Evolutionary conservation across 2,888 invertebrate genomes (phyloP).

Genomic region (Nephrocerus scutellatus): DNA sequence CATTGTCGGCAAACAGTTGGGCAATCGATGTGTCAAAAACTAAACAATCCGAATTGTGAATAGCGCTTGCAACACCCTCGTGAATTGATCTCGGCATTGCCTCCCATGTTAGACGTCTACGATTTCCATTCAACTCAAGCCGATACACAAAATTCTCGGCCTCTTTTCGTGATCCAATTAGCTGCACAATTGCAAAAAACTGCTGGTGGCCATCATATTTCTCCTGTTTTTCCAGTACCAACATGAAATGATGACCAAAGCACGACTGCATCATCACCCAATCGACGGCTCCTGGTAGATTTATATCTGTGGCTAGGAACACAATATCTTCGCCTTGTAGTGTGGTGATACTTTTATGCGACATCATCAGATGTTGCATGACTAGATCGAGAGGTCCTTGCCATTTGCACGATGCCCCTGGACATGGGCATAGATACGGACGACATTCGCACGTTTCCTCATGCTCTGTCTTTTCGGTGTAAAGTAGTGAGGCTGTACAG

Average conservation of each 20-base stretch:
- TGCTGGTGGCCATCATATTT: slow-evolving; percentile 95
- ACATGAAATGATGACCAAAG: slow-evolving; percentile 98
- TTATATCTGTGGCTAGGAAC: slow-evolving; percentile 98
- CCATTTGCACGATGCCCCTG: slow-evolving; percentile 99
- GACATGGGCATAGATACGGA: slow-evolving; percentile 98
- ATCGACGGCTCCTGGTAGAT: slow-evolving; percentile 97
- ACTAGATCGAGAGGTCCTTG: slow-evolving; percentile 96
- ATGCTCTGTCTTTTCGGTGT: slow-evolving; percentile 98
- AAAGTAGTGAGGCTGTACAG: slow-evolving; percentile 82
- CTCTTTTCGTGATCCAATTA: slow-evolving; percentile 97
- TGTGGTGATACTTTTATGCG: slow-evolving; percentile 97
- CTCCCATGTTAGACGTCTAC: slow-evolving; percentile 95
- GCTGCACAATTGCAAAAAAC: slow-evolving; percentile 96
- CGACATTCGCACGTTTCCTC: slow-evolving; percentile 98
- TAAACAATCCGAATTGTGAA: slow-evolving; percentile 95
- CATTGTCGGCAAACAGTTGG: slow-evolving; percentile 97
- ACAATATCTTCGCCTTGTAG: slow-evolving; percentile 99
- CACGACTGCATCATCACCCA: slow-evolving; percentile 99
- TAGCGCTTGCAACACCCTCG: slow-evolving; percentile 96
- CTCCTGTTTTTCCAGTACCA: slow-evolving; percentile 97
- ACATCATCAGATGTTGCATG: slow-evolving; percentile 96
- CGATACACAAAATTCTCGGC: slow-evolving; percentile 98
- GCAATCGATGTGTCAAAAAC: slow-evolving; percentile 98
- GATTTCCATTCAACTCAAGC: slow-evolving; percentile 91
- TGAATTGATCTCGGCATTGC: slow-evolving; percentile 98